These are phyloP conservation scores for Rhabdomys pumilio DNA, from an alignment of 2,797 vertebrate species.

Conservation along the genomic window DNA sequence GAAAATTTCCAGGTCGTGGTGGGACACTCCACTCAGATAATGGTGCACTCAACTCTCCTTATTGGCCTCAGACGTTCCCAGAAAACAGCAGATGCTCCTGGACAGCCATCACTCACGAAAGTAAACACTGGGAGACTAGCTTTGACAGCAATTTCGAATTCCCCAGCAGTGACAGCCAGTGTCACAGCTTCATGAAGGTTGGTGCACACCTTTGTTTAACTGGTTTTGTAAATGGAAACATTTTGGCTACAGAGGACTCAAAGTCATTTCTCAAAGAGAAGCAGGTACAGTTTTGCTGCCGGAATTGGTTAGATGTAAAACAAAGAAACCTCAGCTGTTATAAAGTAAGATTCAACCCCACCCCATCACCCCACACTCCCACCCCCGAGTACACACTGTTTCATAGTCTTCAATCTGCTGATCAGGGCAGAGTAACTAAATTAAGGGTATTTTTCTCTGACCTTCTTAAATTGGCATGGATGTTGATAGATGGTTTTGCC, in stretches of 20 bases:
- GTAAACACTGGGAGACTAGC: conserved; percentile 94
- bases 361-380: too few species aligned
- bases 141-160: conserved; percentile 94
- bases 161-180: conserved; percentile 90
- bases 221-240: conserved; percentile 29
- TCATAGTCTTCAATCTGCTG: background rate
- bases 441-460: background rate
- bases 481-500: background rate
- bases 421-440: background rate
- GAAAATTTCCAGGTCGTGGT: conserved; percentile 93
- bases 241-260: conserved; percentile 48
- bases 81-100: conserved; percentile 94
- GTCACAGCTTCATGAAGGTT: conserved; percentile 94
- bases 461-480: conserved; percentile 18
- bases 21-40: conserved; percentile 93
- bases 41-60: conserved; percentile 94
- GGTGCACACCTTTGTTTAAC: conserved; percentile 24
- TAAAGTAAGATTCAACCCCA: background rate
- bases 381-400: background rate
- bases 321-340: background rate
- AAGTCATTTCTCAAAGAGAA: background rate
- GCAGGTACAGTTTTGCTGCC: conserved; percentile 11
- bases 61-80: conserved; percentile 96
- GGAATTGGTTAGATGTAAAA: conserved; percentile 35
- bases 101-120: conserved; percentile 93